Conservation (phyloP, 2,797 vertebrate species). For the Oryzias sinensis region DNA sequence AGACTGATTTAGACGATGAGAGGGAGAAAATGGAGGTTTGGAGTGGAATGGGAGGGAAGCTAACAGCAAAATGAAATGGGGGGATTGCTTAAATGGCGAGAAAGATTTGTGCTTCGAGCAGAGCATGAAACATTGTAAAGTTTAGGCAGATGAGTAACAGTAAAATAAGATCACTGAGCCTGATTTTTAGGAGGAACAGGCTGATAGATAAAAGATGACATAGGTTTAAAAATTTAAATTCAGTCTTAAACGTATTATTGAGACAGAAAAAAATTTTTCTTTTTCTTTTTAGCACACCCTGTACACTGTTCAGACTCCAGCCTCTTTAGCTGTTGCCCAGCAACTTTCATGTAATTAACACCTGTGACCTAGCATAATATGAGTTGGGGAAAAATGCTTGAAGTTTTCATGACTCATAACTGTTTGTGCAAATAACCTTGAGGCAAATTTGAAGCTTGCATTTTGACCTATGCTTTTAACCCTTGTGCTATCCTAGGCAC, state of each 20-base stretch:
- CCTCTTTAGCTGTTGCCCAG: conserved; percentile 51
- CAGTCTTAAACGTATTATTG: conserved; percentile 7
- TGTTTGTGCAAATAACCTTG: conserved; percentile 45
- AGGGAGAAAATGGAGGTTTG: conserved; percentile 30
- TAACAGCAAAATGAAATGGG: conserved; percentile 27
- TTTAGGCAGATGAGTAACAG: conserved; percentile 20
- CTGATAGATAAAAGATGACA: neutral
- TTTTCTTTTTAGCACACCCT: conserved; percentile 18
- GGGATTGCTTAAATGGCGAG: conserved; percentile 9
- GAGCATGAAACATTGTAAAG: conserved; percentile 16
- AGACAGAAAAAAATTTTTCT: neutral
- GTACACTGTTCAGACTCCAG: conserved; percentile 13
- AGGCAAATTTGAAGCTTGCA: conserved; percentile 41
- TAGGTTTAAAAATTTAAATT: conserved; percentile 35
- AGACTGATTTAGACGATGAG: conserved; percentile 50
- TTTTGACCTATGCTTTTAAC: conserved; percentile 16
- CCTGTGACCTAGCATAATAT: conserved; percentile 33
- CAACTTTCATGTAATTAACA: conserved; percentile 58
- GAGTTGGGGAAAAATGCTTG: conserved; percentile 34
- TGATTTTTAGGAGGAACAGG: conserved; percentile 23
- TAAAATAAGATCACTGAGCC: neutral
- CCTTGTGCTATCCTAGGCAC: too few relatives aligned
- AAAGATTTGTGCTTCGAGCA: conserved; percentile 3
- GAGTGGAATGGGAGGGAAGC: conserved; percentile 31
- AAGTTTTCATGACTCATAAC: conserved; percentile 42